Evolutionary conservation across 1,140 invertebrate genomes (phyloP).

Genomic region (Diabrotica virgifera): DNA sequence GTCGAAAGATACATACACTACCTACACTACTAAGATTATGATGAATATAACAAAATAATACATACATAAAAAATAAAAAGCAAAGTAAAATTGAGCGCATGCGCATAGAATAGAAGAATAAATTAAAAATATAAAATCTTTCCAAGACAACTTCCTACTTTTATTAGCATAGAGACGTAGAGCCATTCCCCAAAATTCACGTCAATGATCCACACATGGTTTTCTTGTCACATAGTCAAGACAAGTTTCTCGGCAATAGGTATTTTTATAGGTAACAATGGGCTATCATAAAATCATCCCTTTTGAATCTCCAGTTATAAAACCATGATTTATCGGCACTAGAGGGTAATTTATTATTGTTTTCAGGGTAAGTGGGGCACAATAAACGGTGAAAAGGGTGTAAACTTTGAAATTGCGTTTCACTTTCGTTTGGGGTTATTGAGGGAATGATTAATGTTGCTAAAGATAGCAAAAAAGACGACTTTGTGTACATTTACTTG

Average conservation of each 20-base stretch:
- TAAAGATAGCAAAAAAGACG: background rate
- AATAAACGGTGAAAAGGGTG: conserved; percentile 14
- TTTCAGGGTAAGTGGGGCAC: conserved; percentile 14
- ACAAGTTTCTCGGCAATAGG: conserved; percentile 39
- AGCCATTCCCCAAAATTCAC: too few relatives aligned
- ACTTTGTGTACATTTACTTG: background rate
- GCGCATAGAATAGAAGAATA: too few relatives aligned
- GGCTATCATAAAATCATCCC: conserved; percentile 38
- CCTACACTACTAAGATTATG: too few relatives aligned
- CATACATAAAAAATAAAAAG: too few relatives aligned
- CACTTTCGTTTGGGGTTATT: background rate
- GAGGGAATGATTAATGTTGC: conserved; percentile 2
- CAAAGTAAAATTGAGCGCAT: too few relatives aligned
- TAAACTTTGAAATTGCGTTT: conserved; percentile 7
- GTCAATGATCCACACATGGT: conserved; percentile 29
- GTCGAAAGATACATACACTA: too few relatives aligned
- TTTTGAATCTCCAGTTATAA: conserved; percentile 34
- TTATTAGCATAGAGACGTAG: too few relatives aligned
- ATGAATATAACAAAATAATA: too few relatives aligned
- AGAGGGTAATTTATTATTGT: conserved; percentile 28
- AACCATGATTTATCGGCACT: conserved; percentile 43
- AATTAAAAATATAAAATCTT: too few relatives aligned
- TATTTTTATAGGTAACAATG: conserved; percentile 46
- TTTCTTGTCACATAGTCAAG: conserved; percentile 36
- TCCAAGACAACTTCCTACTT: too few relatives aligned